A percentile compares a stretch with the other conserved stretches of the same genome.
Evolutionary conservation across 1,140 invertebrate species (phyloP).

Genomic region (Drosophila nebulosa): DNA sequence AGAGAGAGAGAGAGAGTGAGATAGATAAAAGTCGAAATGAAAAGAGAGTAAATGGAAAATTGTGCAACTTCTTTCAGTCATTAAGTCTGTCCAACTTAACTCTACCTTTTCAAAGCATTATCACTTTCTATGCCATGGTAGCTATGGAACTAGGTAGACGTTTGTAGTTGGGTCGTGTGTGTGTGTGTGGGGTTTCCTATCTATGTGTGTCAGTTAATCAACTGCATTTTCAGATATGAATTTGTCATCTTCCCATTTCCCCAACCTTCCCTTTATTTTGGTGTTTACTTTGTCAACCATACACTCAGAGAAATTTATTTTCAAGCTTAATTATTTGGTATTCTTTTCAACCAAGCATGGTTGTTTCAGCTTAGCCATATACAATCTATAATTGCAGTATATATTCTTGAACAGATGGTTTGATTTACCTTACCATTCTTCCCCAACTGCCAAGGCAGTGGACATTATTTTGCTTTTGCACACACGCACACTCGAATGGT

Average conservation of each 20-base stretch:
- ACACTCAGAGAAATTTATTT: neutral
- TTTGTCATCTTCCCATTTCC: neutral
- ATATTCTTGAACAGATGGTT: neutral
- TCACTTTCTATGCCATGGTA: neutral
- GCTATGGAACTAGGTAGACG: neutral
- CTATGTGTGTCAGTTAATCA: conserved; percentile 64
- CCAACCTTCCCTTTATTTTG: neutral
- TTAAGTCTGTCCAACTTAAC: neutral
- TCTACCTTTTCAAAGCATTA: neutral
- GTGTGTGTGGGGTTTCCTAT: conserved; percentile 18
- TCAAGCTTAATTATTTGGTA: neutral
- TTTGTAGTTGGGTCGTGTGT: neutral
- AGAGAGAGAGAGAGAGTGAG: neutral
- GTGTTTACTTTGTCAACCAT: neutral
- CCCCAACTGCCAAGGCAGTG: neutral
- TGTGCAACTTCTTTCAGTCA: neutral
- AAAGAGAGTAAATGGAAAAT: neutral
- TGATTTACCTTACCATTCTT: neutral
- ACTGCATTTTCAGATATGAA: conserved; percentile 22
- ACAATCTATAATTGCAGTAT: neutral
- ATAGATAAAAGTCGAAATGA: neutral
- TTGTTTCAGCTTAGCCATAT: neutral
- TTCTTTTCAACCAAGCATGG: neutral
- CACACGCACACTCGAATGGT: neutral
- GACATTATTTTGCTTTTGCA: conserved; percentile 25